Base-by-base conservation (phyloP, 53 echinoderm and acorn worm genomes). In the Crossaster papposus region DNA sequence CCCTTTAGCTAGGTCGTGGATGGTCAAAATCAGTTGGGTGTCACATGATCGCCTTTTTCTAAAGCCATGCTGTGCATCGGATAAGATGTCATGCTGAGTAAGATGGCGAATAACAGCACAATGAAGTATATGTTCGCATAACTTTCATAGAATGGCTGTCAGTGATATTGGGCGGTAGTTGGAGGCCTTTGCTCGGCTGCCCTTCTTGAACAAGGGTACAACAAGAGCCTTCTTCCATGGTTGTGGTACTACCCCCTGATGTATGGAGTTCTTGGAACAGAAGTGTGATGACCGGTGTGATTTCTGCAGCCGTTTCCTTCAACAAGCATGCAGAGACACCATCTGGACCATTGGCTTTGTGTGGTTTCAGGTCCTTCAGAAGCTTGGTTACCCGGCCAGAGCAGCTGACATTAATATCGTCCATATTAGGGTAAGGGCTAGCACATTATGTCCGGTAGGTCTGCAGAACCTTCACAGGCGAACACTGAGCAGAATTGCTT, bases 161-260 rank as follows among this genome's bases (percentile, higher is more conserved):
- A 44, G 44, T 9, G 44, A 44, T 44, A 77, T 77, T 14, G 77
- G 38, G 17, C 8, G 77, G 24, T 77, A 77, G 62, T 74, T 90
- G 1, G 82, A 34, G 18, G 82, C 65, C 7, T 51, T 30, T 81
- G 74, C 72, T 30, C 24, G 70, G 55, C 9, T 30, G 17, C 90
- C 90, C 54, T 90, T 90, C 76, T 90, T 90, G 75, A 82, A 82
- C 15, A 90, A 35, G n/a, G 82, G 90, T 20, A 58, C 33, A 50
- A 90, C 32, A 22, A 22, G 58, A 17, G 82, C 90, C 28, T 90
- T 54, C 33, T 74, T 90, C 83, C 72, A 82, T 24, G 35, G 20
- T 34, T 54, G 73, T 81, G 76, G 83, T 28, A 82, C 30, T 26
- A 20, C 28, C 2, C 83, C 90, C 62, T 90, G 82, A 53, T 90